Evolutionary conservation across 1,140 invertebrate genomes (phyloP), one percentile per base, ranked within the genome.

Genomic region (Anagrus nilaparvatae): DNA sequence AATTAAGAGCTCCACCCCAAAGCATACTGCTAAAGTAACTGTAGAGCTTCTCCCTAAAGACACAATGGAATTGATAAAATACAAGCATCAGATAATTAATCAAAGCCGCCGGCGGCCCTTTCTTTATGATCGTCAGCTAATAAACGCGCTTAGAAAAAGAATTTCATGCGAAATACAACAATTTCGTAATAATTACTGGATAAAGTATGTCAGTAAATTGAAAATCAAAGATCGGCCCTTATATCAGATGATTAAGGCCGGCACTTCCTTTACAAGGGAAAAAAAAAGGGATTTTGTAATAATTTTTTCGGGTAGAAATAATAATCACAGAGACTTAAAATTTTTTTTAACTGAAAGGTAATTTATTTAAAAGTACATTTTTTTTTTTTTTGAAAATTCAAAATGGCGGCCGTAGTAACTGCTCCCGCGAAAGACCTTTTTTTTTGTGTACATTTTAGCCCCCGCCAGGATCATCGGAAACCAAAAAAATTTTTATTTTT

Each of bases 191-290:
- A 17, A 27, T 3, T 4, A 9, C 12, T 43, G 42, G 42, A 32
- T 36, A 27, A 19, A 17, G 9, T 18, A 35, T 6, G 8, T 37
- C 4, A 28, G 2, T 9, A 43, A 19, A 13, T 16, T 43, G 6
- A 37, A 43, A 3, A 27, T 43, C 6, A 24, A 35, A 35, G 42
- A 36, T 37, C 36, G 37, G n/a, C 36, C 36, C 24, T 4, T 43
- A 3, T 43, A 33, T 23, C 23, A 35, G 30, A 28, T 44, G 33
- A 33, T 27, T 3, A 44, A 44, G n/a, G n/a, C n/a, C n/a, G n/a
- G n/a, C n/a, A n/a, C n/a, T n/a, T n/a, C n/a, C n/a, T n/a, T n/a
- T n/a, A n/a, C n/a, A n/a, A n/a, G n/a, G n/a, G n/a, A n/a, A n/a
- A n/a, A n/a, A n/a, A n/a, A n/a, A n/a, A n/a, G n/a, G n/a, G n/a